Percentiles rank a stretch among this genome's conserved stretches.
Conservation (phyloP, 1,140 invertebrate genomes). For the Wiebesia pumilae region DNA sequence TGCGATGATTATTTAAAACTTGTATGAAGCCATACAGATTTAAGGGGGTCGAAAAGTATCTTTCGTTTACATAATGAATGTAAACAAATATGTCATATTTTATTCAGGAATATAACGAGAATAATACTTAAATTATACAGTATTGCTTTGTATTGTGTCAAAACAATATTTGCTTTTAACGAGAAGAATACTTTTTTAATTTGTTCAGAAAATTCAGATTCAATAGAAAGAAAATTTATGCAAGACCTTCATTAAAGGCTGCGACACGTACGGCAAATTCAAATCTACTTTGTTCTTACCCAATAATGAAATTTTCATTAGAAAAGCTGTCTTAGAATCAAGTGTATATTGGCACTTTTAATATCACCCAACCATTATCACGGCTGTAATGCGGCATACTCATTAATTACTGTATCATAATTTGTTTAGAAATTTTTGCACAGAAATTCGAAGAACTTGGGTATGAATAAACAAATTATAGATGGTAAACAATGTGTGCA, state of each 20-base stretch:
- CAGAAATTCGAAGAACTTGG: neutral
- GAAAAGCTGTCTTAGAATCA: neutral
- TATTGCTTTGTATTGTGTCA: neutral
- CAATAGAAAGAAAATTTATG: neutral
- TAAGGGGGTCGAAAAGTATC: neutral
- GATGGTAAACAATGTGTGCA: neutral
- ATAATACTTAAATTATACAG: neutral
- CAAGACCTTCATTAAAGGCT: neutral
- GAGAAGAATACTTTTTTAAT: neutral
- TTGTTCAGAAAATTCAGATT: neutral
- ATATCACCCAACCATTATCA: neutral
- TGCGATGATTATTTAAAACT: neutral
- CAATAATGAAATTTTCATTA: slow-evolving; percentile 49
- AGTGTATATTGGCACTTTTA: slow-evolving; percentile 21
- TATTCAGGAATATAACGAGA: neutral
- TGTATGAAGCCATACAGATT: neutral
- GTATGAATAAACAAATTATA: neutral
- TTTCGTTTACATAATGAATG: too few species aligned
- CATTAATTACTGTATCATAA: neutral
- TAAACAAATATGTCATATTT: neutral
- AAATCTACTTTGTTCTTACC: slow-evolving; percentile 14
- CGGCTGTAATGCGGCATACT: neutral
- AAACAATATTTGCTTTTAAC: neutral
- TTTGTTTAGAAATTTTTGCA: neutral
- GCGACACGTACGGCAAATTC: slow-evolving; percentile 2